Evolutionary conservation across 2,113 vertebrate genomes (phyloP), one percentile per base, ranked within the genome.

Genomic region (Prinia subflava): DNA sequence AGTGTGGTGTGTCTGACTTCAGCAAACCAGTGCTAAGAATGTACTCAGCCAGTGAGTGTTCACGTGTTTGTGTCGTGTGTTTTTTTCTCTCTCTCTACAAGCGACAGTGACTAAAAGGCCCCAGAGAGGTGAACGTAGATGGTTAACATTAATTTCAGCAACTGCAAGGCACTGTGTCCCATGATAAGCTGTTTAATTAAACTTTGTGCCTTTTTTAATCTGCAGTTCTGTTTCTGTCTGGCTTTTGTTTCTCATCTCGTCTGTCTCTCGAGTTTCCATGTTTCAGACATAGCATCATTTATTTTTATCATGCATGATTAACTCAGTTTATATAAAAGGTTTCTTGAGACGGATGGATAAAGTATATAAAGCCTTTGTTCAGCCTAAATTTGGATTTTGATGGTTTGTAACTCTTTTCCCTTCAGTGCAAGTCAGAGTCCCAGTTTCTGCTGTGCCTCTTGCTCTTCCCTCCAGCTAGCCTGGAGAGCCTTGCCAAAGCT

Each of bases 281-380:
- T 93, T 94, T 96, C 92, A 97, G 88, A 92, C 93, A 75, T 92
- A 82, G 86, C 65, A 76, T 95, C 86, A 89, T 92, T 94, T 95
- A 92, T 92, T 96, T 95, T 94, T 93, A 95, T 95, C 92, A 55
- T 60, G 85, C 83, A 9, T 90, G 92, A 93, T 94, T 97, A 93
- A 92, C 91, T 93, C 62, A 69, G 83, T 96, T 96, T 96, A 93
- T 80, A 87, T 96, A 93, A 94, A 88, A 47, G n/a, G 35, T 89
- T 96, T 87, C 88, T 96, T 87, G 80, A 96, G 71, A 84, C 31
- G 77, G 69, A 67, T 89, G 77, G 64, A 68, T 91, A 75, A 95
- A 82, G 63, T 68, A 79, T 81, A 67, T 87, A 91, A 93, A 93
- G 90, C 37, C 60, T 76, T 89, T 73, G 64, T 95, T 94, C 77